phyloP scores from a whole-genome alignment of 2,888 invertebrate species.

The Bursaphelenchus okinawaensis region DNA sequence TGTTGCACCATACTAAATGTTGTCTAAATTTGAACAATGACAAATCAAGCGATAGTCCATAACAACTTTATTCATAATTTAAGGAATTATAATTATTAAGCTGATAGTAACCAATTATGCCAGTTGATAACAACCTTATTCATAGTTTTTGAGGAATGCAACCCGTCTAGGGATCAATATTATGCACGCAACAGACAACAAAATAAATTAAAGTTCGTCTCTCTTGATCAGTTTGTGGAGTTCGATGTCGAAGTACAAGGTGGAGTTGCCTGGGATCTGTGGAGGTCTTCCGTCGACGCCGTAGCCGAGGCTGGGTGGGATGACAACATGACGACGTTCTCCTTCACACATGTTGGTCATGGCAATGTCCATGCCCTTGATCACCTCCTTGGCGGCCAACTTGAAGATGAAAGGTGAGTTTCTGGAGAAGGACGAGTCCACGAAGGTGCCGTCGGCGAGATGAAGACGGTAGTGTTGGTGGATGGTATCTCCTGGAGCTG shows the following conservation, averaged over 20 bases:
- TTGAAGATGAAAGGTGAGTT: conserved; percentile 55
- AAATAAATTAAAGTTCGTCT: conserved; percentile 38
- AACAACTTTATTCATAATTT: too few species aligned
- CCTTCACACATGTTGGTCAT: conserved; percentile 57
- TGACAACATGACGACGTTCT: conserved; percentile 52
- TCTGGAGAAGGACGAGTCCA: conserved; percentile 53
- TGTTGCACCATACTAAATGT: too few species aligned
- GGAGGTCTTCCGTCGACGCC: conserved; percentile 53
- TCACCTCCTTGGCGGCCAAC: conserved; percentile 49
- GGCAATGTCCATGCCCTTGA: conserved; percentile 47
- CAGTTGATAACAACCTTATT: too few species aligned
- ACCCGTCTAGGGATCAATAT: neutral
- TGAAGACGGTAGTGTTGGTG: conserved; percentile 52
- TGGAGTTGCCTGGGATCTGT: conserved; percentile 53
- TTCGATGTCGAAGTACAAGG: conserved; percentile 55
- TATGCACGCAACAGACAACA: neutral
- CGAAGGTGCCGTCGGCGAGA: conserved; percentile 54
- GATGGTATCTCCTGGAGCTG: conserved; percentile 41
- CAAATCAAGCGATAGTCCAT: too few species aligned
- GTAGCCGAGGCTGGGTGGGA: conserved; percentile 51
- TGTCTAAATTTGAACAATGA: too few species aligned
- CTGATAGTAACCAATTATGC: too few species aligned
- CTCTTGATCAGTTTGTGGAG: conserved; percentile 54
- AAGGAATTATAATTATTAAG: too few species aligned
- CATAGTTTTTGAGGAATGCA: neutral